These are phyloP conservation scores for Troides oblongomaculatus DNA, from an alignment of 2,888 invertebrate species.

Conservation along the genomic window DNA sequence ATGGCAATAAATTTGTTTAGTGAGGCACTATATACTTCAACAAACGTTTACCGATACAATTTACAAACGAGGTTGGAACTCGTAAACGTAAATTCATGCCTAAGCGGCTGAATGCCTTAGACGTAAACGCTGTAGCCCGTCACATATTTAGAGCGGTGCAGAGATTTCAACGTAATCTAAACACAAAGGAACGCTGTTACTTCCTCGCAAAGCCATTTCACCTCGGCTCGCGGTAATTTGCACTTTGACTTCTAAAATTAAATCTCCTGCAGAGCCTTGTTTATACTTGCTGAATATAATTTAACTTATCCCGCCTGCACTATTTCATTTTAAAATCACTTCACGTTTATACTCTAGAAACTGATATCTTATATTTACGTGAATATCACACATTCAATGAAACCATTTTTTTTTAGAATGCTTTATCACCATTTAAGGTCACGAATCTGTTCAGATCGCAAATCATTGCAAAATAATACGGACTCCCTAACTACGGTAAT, in stretches of 20 bases:
- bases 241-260: slow-evolving; percentile 52
- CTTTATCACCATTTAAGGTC: no score
- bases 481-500: no score
- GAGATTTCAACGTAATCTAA: slow-evolving; percentile 45
- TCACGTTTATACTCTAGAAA: not conserved
- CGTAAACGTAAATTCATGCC: slow-evolving; percentile 57
- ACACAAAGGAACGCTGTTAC: slow-evolving; percentile 46
- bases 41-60: slow-evolving; percentile 49
- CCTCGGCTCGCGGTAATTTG: slow-evolving; percentile 50
- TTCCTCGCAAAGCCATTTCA: slow-evolving; percentile 40
- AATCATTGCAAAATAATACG: no score
- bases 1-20: slow-evolving; percentile 37
- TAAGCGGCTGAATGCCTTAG: slow-evolving; percentile 52
- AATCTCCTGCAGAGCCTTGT: slow-evolving; percentile 41
- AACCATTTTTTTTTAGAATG: no score
- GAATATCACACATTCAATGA: not conserved
- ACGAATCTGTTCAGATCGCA: no score
- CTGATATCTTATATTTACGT: not conserved
- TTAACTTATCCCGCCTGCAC: slow-evolving; percentile 4
- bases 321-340: not conserved
- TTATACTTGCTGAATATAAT: slow-evolving; percentile 12
- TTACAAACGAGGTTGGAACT: slow-evolving; percentile 47
- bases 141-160: slow-evolving; percentile 49
- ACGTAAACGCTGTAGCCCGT: slow-evolving; percentile 48
- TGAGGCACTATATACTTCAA: slow-evolving; percentile 46